Base-by-base conservation (phyloP, 2,888 invertebrate species). In the Drosophila bunnanda region DNA sequence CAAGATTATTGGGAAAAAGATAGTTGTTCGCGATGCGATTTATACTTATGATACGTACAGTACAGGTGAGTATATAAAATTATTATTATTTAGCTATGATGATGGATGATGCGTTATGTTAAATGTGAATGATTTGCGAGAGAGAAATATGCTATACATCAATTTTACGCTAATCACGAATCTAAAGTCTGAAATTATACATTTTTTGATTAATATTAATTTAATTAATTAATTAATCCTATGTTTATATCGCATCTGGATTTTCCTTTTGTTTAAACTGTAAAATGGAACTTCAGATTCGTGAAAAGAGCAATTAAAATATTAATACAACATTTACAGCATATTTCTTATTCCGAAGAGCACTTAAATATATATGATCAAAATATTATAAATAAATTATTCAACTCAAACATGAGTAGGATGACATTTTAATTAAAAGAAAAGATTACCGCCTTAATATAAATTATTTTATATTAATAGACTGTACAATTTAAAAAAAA, bases 21-120 rank as follows among this genome's bases (percentile, higher is more conserved):
- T 52, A 44, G 50, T 48, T 46, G 39, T 34, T 67, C 34, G 39
- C 32, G 39, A 46, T 46, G 56, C 43, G 57, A 68, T 25, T 62
- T 43, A 67, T 57, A 67, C 43, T 50, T 38, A 68, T 57, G 43
- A 67, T 57, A 68, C 67, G 50, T 68, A 57, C 67, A 43, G 25
- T 48, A 66, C 67, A 56, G 48, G 30, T 66, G 55, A 53, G 22
- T 64, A 59, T 58, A 44, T 30, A 62, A 20, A 34, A 30, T 48
- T 13, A 58, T 50, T 46, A 22, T 36, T 15, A 52, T 46, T 65
- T 20, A 17, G 32, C 44, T 55, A 54, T 54, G 44, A 54, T 17
- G 38, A 54, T 52, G 52, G 44, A 54, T 17, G 38, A 54, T 52
- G 52, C 52, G 64, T 60, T 64, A 55, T 48, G 46, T 38, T 54